Evolutionary conservation across 2,113 vertebrate genomes (phyloP).

Genomic region (Chelonoidis abingdonii): DNA sequence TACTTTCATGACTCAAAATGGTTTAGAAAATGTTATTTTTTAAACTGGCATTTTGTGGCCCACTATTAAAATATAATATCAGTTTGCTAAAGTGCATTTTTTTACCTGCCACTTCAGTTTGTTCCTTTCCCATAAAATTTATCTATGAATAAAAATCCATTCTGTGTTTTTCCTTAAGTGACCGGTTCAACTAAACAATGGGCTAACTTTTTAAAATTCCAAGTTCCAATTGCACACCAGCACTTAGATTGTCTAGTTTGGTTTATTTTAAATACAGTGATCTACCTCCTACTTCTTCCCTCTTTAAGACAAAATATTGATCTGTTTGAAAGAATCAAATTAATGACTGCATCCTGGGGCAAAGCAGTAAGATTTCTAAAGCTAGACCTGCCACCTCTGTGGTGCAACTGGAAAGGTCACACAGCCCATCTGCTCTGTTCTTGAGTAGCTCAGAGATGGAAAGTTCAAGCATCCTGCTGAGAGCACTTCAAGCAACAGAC

Average conservation of each 20-base stretch:
- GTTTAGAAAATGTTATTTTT: slow-evolving; percentile 40
- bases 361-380: not conserved
- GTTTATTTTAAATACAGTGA: slow-evolving; percentile 28
- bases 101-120: slow-evolving; percentile 38
- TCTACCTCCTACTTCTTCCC: slow-evolving; percentile 30
- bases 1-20: slow-evolving; percentile 39
- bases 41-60: slow-evolving; percentile 47
- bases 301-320: not conserved
- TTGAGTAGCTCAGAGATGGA: not conserved
- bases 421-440: not conserved
- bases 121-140: slow-evolving; percentile 42
- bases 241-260: not conserved
- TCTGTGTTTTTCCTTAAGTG: slow-evolving; percentile 34
- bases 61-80: slow-evolving; percentile 52
- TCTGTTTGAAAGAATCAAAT: not conserved
- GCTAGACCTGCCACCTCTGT: not conserved
- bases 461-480: not conserved
- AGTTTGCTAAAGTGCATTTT: slow-evolving; percentile 40
- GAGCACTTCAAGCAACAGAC: not conserved
- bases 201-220: rapidly evolving
- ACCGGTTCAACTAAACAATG: slow-evolving; percentile 19
- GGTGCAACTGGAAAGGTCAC: not conserved
- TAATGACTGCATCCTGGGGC: not conserved
- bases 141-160: slow-evolving; percentile 47
- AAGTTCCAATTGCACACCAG: slow-evolving; percentile 32